These are phyloP conservation scores for Lasius platythorax DNA, from an alignment of 2,888 invertebrate species.

Conservation along the genomic window DNA sequence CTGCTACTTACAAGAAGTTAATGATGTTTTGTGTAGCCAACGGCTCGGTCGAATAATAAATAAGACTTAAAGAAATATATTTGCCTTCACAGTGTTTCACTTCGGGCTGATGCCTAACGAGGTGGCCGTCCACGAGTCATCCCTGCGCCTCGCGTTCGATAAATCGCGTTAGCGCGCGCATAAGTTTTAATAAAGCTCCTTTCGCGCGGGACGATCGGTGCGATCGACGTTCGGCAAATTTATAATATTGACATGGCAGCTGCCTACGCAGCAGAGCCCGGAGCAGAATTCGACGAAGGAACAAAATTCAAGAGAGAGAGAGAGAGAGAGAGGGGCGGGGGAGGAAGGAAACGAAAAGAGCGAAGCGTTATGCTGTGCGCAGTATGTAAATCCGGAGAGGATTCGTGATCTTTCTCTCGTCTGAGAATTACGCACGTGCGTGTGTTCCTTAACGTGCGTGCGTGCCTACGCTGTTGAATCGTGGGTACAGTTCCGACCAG, in stretches of 20 bases:
- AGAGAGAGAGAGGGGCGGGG: background rate
- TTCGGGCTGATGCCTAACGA: slow-evolving; percentile 53
- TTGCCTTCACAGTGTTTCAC: slow-evolving; percentile 50
- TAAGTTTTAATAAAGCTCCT: slow-evolving; percentile 66
- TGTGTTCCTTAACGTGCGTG: slow-evolving; percentile 17
- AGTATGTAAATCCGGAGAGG: slow-evolving; percentile 70
- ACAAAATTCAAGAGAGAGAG: slow-evolving; percentile 52
- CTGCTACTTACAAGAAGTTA: slow-evolving; percentile 50
- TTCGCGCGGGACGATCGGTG: slow-evolving; percentile 55
- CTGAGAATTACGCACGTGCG: slow-evolving; percentile 58
- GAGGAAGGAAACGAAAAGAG: background rate
- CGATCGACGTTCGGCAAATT: slow-evolving; percentile 70
- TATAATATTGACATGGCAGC: slow-evolving; percentile 72
- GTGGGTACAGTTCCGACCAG: slow-evolving; percentile 31
- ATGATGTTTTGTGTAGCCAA: slow-evolving; percentile 49
- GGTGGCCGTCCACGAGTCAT: slow-evolving; percentile 56
- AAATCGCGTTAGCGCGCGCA: slow-evolving; percentile 62
- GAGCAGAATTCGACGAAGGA: slow-evolving; percentile 59
- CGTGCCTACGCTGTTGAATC: slow-evolving; percentile 45
- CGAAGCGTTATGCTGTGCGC: slow-evolving; percentile 34
- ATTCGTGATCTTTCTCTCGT: slow-evolving; percentile 59
- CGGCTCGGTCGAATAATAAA: slow-evolving; percentile 49
- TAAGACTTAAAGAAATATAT: slow-evolving; percentile 55
- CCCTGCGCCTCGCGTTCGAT: slow-evolving; percentile 56
- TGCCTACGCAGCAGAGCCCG: slow-evolving; percentile 71